These are phyloP conservation scores for Hiodon alosoides DNA, from an alignment of 2,113 vertebrate species.

Conservation along the genomic window DNA sequence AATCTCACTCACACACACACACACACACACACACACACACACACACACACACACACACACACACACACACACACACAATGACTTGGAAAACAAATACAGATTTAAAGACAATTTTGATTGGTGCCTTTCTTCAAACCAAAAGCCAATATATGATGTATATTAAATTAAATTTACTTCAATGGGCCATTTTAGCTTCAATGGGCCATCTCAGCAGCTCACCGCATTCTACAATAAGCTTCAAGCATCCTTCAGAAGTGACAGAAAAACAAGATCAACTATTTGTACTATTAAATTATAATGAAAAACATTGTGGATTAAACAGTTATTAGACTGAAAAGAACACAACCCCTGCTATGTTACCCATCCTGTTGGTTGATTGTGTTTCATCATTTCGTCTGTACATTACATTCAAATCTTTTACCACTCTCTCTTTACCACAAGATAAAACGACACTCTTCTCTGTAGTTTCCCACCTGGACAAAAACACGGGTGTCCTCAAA, in stretches of 20 bases:
- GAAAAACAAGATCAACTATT: background rate
- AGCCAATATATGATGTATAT: background rate
- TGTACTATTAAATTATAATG: background rate
- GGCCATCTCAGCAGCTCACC: background rate
- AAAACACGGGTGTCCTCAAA: background rate
- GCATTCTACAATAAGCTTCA: background rate
- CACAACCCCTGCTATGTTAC: background rate
- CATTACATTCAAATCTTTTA: background rate
- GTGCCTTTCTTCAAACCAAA: slow-evolving; percentile 1
- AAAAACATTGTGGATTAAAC: slow-evolving; percentile 11
- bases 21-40: no score
- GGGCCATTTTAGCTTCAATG: background rate
- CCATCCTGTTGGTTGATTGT: background rate
- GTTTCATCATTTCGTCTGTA: slow-evolving; percentile 18
- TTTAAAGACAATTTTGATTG: slow-evolving; percentile 24
- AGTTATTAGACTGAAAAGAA: slow-evolving; percentile 1
- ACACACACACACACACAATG: slow-evolving; percentile 32
- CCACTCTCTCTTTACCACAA: background rate
- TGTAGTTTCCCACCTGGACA: background rate
- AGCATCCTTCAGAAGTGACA: background rate
- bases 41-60: no score
- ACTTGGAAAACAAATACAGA: slow-evolving; percentile 35
- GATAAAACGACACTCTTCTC: background rate
- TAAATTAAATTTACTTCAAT: background rate
- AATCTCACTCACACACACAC: no score